Conservation (phyloP, 2,113 vertebrate genomes). For the Galemys pyrenaicus region DNA sequence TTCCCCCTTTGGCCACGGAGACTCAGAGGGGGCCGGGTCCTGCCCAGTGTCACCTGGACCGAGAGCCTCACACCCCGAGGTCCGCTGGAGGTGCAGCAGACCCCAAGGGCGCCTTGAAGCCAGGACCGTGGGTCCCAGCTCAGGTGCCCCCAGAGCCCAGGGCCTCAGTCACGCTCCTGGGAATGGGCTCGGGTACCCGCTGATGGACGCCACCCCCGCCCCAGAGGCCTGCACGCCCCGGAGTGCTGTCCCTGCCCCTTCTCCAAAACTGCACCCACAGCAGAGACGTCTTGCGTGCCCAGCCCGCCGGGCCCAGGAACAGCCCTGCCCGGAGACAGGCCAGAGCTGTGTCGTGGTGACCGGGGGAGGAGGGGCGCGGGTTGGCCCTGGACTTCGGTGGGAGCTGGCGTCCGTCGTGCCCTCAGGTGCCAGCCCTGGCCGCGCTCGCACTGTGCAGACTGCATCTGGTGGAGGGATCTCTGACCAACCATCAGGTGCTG, state of each 20-base stretch:
- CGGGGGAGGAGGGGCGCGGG: not conserved
- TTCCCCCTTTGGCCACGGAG: not conserved
- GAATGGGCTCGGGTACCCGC: not conserved
- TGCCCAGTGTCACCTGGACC: not conserved
- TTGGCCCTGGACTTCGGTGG: not conserved
- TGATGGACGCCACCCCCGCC: not conserved
- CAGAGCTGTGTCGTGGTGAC: not conserved
- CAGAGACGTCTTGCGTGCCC: not conserved
- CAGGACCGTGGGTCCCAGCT: not conserved
- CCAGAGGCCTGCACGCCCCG: not conserved
- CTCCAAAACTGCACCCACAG: not conserved
- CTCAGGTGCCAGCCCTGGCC: not conserved
- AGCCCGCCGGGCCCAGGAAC: not conserved
- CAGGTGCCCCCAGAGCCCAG: not conserved
- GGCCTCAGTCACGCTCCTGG: not conserved
- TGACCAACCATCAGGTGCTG: not conserved
- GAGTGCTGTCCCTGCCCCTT: not conserved
- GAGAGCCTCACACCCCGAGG: not conserved
- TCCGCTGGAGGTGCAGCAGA: not conserved
- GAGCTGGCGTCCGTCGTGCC: no score
- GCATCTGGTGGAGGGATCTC: conserved; percentile 43
- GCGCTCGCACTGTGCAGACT: not conserved
- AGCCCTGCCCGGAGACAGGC: rapidly evolving
- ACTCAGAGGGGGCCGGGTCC: not conserved
- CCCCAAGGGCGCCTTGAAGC: not conserved